phyloP scores from a whole-genome alignment of 2,797 vertebrate species.

The Acrocephalus scirpaceus region DNA sequence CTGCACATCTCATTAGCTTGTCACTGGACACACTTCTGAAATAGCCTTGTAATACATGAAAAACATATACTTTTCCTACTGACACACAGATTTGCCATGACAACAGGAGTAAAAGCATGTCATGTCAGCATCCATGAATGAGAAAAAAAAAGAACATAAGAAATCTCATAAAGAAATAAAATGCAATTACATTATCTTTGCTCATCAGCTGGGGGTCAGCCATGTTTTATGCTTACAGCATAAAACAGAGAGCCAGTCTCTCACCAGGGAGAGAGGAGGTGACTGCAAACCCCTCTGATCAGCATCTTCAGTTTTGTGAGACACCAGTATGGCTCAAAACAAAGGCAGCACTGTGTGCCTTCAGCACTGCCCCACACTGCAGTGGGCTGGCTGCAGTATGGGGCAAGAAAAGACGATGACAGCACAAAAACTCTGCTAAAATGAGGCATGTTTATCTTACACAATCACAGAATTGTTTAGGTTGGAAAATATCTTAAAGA shows the following conservation, averaged over 20 bases:
- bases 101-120: neutral
- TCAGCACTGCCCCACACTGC: neutral
- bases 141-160: neutral
- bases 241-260: neutral
- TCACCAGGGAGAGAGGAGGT: neutral
- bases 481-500: neutral
- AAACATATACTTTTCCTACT: neutral
- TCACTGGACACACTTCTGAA: neutral
- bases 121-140: neutral
- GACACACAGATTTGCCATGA: neutral
- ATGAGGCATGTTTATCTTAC: neutral
- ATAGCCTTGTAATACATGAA: neutral
- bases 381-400: neutral
- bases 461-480: neutral
- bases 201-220: neutral
- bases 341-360: neutral
- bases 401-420: neutral
- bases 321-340: neutral
- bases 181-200: neutral
- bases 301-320: neutral
- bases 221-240: neutral
- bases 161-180: neutral
- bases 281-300: neutral
- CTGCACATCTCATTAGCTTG: neutral
- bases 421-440: neutral